Base-by-base conservation (phyloP, 1,140 invertebrate species). In the Hesperophylax magnus region DNA sequence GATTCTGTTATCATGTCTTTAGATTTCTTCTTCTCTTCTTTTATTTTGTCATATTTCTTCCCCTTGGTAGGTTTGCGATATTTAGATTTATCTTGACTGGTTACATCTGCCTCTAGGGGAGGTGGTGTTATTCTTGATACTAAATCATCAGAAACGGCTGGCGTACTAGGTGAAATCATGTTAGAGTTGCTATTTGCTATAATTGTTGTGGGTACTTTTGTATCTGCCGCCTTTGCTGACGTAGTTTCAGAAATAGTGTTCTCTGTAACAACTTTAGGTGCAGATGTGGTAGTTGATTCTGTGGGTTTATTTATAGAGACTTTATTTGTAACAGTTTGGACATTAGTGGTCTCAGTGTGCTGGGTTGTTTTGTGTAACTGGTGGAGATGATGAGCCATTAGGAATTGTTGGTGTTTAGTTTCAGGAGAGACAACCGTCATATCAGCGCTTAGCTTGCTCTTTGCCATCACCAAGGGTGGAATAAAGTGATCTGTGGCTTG, bases 401-500 rank as follows among this genome's bases (percentile, higher is more conserved):
- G 77, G 79, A 89, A 86, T 81, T 90, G 89, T 11, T 87, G 87
- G 84, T 90, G 86, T 84, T 90, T 90, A 85, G 89, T 88, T 86
- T 89, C 87, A 80, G 88, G 83, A 8, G 89, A 90, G 76, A 90
- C 84, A 65, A 89, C 87, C 58, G 86, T 89, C 89, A 90, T 90
- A 77, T 90, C 89, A 83, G 90, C 86, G 79, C 87, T 88, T 14
- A 89, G 85, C 86, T 88, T 91, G 80, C 89, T 87, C 84, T 89
- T 91, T 52, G 89, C 89, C 88, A 91, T 91, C 18, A 91, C 89
- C 34, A 91, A 80, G 11, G 89, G 89, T 20, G 89, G 89, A 20
- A 91, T 86, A 82, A 91, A 91, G 84, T 90, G 89, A 83, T 91
- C 89, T 9, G 89, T 88, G 3, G 89, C 87, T 85, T 89, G 89